phyloP scores from a whole-genome alignment of 2,113 vertebrate species.

The Philantomba maxwellii region DNA sequence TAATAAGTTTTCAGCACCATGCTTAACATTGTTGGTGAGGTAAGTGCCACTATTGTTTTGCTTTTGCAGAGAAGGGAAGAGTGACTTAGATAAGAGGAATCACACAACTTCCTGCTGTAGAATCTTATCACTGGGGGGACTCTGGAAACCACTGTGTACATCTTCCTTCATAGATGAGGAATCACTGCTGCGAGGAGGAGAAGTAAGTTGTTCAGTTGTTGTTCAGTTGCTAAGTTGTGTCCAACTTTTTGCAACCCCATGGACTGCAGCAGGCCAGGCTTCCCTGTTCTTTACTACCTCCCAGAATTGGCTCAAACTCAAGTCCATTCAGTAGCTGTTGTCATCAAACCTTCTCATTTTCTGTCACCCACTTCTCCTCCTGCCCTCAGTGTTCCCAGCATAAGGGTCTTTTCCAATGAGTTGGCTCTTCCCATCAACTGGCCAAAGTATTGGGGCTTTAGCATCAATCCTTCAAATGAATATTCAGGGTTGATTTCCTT shows the following conservation, averaged over 20 bases:
- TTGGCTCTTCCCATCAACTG: fast-evolving
- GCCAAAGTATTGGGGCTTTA: neutral
- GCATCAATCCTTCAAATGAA: neutral
- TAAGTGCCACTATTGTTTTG: neutral
- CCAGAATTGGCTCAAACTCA: neutral
- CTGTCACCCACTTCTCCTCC: neutral
- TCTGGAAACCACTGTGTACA: neutral
- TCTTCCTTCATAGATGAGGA: neutral
- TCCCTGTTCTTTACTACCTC: neutral
- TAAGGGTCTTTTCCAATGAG: neutral
- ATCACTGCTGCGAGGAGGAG: neutral
- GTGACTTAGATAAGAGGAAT: neutral
- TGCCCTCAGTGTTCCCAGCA: neutral
- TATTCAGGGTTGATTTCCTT: neutral
- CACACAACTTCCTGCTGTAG: neutral
- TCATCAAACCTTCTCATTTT: neutral
- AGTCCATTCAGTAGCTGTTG: neutral
- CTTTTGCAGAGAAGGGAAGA: neutral
- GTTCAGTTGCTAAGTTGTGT: neutral
- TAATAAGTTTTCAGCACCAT: neutral
- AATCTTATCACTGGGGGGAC: neutral
- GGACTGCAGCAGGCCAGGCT: neutral
- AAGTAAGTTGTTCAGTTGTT: neutral
- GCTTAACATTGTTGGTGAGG: neutral
- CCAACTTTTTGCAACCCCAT: neutral